A percentile compares a stretch with the other conserved stretches of the same genome.
Conservation (phyloP, 1,140 invertebrate genomes). For the Dreissena polymorpha region DNA sequence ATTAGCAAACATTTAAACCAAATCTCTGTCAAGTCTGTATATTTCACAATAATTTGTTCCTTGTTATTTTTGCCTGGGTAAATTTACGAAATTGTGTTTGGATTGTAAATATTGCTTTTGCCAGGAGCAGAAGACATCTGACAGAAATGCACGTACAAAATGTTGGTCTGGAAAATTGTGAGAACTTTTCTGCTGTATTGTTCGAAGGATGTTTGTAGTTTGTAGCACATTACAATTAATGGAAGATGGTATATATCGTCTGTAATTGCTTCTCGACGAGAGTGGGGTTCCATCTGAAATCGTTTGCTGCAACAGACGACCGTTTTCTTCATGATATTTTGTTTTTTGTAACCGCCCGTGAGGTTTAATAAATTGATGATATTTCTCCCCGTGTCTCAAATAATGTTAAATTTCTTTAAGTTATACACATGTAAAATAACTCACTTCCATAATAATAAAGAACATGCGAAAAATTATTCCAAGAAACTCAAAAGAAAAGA, state of each 20-base stretch:
- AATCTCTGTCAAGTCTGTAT: constrained; percentile 40
- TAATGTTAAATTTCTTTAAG: too few relatives aligned
- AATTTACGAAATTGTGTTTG: constrained; percentile 36
- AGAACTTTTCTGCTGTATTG: background rate
- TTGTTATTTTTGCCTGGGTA: constrained; percentile 16
- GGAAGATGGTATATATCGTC: background rate
- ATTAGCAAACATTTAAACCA: constrained; percentile 50
- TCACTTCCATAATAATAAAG: too few relatives aligned
- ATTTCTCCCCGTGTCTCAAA: too few relatives aligned
- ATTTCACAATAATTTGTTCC: constrained; percentile 45
- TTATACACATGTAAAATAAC: too few relatives aligned
- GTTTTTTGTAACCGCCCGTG: too few relatives aligned
- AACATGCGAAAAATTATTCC: too few relatives aligned
- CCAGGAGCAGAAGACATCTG: constrained; percentile 9
- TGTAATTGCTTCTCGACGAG: too few relatives aligned
- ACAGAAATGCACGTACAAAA: constrained; percentile 23
- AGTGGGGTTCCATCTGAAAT: too few relatives aligned
- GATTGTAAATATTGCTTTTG: constrained; percentile 21
- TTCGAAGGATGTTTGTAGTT: constrained; percentile 6
- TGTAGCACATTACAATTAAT: constrained; percentile 19
- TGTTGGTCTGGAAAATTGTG: background rate
- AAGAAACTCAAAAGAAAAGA: too few relatives aligned
- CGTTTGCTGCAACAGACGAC: too few relatives aligned
- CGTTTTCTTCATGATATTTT: too few relatives aligned
- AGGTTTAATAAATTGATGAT: too few relatives aligned